Base-by-base conservation (phyloP, 1,140 invertebrate species). In the Ceratina japonica region DNA sequence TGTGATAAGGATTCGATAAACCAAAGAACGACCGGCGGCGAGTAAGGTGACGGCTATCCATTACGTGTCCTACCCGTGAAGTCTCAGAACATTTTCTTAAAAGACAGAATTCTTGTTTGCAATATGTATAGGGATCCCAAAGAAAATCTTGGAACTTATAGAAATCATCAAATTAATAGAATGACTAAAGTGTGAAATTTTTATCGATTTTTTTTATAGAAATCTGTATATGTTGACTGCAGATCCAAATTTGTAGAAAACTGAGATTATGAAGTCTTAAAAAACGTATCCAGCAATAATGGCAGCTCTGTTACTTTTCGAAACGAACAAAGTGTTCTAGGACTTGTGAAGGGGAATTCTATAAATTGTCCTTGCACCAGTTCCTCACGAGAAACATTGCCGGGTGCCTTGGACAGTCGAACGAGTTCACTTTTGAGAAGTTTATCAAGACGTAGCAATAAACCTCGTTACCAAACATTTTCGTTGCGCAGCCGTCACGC, bases 1-100 rank as follows among this genome's bases (percentile, higher is more conserved):
- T 92, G 91, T 92, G 91, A 92, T 92, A 92, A 88, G 83, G 85
- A 90, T 82, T 85, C 27, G 82, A 85, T n/a, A 86, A 88, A 88
- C 37, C 89, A 91, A 92, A 91, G 88, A 91, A 87, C 80, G 76
- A 81, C 63, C 70, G 79, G 79, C 72, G 72, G 77, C 82, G 79
- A 59, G 71, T 70, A 66, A 78, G 63, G 31, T 75, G 56, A 80
- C 81, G 78, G 82, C 64, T 84, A 81, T 81, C 75, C 76, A 82
- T 63, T 16, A 18, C 15, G 54, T 56, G n/a, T 18, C 18, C 56
- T 44, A 44, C 37, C 37, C 37, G 10, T 8, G 0, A 44, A 44
- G 37, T 44, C 37, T 44, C 37, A 10, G 37, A 44, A 44, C 37
- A 44, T 44, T 44, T 44, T 44, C 3, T 44, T 44, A 31, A 31